Conservation (phyloP, 2,113 vertebrate genomes). For the Collichthys lucidus region DNA sequence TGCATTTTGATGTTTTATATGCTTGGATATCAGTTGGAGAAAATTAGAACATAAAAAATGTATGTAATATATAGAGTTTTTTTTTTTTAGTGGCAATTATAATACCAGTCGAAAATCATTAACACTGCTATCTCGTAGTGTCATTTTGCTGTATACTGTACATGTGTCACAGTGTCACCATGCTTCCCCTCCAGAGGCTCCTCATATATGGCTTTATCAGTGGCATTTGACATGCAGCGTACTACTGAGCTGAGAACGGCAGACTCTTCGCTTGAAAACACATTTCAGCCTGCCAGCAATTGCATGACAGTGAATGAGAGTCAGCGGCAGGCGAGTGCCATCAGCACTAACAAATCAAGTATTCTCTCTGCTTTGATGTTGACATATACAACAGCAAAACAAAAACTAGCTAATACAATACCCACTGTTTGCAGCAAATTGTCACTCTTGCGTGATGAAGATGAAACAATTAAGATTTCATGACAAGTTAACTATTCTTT, state of each 20-base stretch:
- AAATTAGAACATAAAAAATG: background rate
- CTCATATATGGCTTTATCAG: conserved; percentile 45
- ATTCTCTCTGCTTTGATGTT: conserved; percentile 9
- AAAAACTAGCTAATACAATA: background rate
- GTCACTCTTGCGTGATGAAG: background rate
- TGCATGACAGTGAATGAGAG: conserved; percentile 36
- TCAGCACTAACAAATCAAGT: conserved; percentile 22
- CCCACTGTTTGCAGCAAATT: background rate
- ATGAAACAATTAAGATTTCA: background rate
- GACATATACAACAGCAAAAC: conserved; percentile 8
- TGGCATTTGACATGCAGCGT: conserved; percentile 41
- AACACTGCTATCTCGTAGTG: background rate
- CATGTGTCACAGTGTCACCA: conserved; percentile 23
- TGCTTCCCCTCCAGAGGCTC: conserved; percentile 31
- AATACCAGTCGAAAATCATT: conserved; percentile 14
- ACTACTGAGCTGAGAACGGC: conserved; percentile 24
- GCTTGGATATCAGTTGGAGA: background rate
- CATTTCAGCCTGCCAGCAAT: conserved; percentile 31
- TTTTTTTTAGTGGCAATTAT: background rate
- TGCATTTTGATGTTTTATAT: background rate
- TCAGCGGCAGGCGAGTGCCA: background rate
- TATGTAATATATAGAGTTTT: background rate
- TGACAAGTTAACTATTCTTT: background rate
- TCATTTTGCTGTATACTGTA: conserved; percentile 26
- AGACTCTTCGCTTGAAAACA: conserved; percentile 48